Conservation (phyloP, 2,888 invertebrate genomes). For the Thumatha senex region DNA sequence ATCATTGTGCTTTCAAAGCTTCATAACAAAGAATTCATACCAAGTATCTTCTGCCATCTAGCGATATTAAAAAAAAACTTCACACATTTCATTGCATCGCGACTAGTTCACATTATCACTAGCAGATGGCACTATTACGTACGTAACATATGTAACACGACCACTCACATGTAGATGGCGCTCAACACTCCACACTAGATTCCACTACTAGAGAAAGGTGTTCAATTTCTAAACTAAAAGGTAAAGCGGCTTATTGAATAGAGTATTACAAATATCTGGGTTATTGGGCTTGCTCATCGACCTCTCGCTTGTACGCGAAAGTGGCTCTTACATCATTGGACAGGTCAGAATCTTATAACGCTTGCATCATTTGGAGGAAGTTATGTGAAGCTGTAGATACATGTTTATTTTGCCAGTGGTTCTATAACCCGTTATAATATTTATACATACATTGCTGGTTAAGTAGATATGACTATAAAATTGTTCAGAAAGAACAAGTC, state of each 20-base stretch:
- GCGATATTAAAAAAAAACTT: conserved; percentile 1
- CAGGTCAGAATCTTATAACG: conserved; percentile 67
- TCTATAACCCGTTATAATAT: conserved; percentile 26
- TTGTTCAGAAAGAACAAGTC: too few relatives aligned
- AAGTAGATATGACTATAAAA: conserved; percentile 4
- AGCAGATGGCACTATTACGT: conserved; percentile 42
- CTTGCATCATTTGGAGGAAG: conserved; percentile 65
- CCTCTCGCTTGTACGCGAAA: conserved; percentile 67
- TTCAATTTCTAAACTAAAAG: conserved; percentile 21
- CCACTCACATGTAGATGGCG: conserved; percentile 43
- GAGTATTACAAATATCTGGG: conserved; percentile 57
- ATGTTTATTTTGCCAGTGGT: conserved; percentile 40
- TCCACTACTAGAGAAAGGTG: conserved; percentile 31
- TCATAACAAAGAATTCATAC: too few relatives aligned
- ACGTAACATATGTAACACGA: conserved; percentile 7
- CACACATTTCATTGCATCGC: background rate
- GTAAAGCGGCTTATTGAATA: conserved; percentile 48
- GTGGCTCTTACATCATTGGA: conserved; percentile 72
- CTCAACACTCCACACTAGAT: conserved; percentile 9
- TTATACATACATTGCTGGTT: conserved; percentile 13
- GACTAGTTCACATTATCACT: conserved; percentile 19
- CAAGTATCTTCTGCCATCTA: conserved; percentile 21
- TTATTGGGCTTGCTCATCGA: conserved; percentile 66
- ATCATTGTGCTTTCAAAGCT: too few relatives aligned
- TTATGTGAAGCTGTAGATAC: conserved; percentile 42